phyloP scores from a whole-genome alignment of 2,888 invertebrate species.

The Arctia plantaginis region DNA sequence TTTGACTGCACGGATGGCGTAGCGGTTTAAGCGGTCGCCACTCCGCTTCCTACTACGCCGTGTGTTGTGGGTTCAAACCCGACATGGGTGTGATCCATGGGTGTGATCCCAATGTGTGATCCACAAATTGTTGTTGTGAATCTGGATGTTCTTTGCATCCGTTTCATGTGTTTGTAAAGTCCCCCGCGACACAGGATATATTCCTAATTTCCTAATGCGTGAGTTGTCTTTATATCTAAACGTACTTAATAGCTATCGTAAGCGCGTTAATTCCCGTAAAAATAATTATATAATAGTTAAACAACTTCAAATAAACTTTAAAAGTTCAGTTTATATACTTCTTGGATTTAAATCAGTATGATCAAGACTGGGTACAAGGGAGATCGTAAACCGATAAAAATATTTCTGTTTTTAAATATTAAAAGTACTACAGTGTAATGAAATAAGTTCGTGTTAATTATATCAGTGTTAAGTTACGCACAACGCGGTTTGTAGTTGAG shows the following conservation, averaged over 20 bases:
- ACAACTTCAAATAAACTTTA: background rate
- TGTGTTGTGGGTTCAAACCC: too few species aligned
- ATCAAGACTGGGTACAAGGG: background rate
- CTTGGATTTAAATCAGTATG: background rate
- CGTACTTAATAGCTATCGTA: background rate
- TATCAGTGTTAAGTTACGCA: conserved; percentile 52
- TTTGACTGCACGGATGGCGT: too few species aligned
- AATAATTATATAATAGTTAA: background rate
- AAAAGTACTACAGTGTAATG: conserved; percentile 22
- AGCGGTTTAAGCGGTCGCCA: too few species aligned
- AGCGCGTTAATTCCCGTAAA: background rate
- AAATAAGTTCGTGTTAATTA: conserved; percentile 36
- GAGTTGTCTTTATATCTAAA: too few species aligned
- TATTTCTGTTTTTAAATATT: conserved; percentile 28
- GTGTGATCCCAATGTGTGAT: too few species aligned
- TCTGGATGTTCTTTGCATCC: too few species aligned
- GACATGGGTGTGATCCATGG: too few species aligned
- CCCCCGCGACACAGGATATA: too few species aligned
- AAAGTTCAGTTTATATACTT: background rate
- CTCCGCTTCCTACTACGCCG: too few species aligned
- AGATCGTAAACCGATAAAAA: conserved; percentile 5
- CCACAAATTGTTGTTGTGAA: too few species aligned
- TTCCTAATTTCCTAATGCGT: too few species aligned
- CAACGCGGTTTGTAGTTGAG: conserved; percentile 51
- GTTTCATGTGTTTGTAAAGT: too few species aligned